Conservation (phyloP, 2,113 vertebrate genomes). For the Beaufortia kweichowensis region DNA sequence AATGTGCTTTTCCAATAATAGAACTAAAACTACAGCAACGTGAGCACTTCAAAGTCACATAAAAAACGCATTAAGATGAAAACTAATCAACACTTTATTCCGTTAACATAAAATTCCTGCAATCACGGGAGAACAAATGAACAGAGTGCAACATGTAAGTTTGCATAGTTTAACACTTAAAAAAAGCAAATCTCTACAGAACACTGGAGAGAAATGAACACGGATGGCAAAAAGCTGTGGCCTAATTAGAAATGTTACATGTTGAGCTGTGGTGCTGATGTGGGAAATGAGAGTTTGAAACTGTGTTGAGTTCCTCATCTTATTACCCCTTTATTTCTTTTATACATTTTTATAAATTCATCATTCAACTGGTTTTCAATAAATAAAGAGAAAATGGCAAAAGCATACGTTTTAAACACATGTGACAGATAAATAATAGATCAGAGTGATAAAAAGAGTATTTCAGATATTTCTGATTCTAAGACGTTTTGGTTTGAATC, state of each 20-base stretch:
- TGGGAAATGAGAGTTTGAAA: no score
- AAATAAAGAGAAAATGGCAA: no score
- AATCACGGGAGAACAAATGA: not conserved
- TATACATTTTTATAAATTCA: no score
- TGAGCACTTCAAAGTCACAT: slow-evolving; percentile 22
- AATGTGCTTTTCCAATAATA: slow-evolving; percentile 16
- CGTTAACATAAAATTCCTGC: not conserved
- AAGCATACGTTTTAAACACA: no score
- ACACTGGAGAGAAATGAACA: not conserved
- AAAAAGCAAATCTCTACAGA: not conserved
- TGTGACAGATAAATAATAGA: not conserved
- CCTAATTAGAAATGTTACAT: no score
- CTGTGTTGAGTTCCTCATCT: no score
- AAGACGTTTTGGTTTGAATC: not conserved
- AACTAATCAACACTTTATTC: slow-evolving; percentile 10
- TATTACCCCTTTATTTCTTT: no score
- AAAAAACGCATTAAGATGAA: slow-evolving; percentile 30
- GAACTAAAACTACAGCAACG: slow-evolving; percentile 13
- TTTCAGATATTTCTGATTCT: not conserved
- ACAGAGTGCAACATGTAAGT: not conserved
- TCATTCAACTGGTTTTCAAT: no score
- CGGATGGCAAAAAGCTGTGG: no score
- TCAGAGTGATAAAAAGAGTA: not conserved
- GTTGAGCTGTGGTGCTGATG: no score
- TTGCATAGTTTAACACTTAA: not conserved